phyloP scores from a whole-genome alignment of 2,888 invertebrate genomes.

The Cantharis rufa region DNA sequence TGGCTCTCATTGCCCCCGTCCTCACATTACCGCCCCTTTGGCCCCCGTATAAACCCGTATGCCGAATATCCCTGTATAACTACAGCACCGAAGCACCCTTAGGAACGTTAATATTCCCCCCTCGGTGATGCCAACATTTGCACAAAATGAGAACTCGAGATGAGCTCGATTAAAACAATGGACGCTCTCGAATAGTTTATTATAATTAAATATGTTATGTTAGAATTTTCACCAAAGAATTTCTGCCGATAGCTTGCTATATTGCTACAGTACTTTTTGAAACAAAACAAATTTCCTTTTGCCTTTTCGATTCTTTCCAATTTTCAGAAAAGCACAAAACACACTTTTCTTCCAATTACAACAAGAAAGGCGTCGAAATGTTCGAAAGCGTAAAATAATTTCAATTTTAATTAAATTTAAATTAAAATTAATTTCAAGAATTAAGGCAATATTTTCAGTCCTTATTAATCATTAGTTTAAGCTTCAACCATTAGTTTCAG shows the following conservation, averaged over 20 bases:
- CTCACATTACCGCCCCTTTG: conserved; percentile 40
- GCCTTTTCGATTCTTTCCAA: neutral
- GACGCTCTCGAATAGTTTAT: conserved; percentile 43
- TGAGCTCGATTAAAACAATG: conserved; percentile 58
- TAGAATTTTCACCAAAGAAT: conserved; percentile 16
- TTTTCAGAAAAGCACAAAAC: neutral
- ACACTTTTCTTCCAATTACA: neutral
- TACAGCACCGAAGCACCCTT: conserved; percentile 46
- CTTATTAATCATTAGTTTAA: neutral
- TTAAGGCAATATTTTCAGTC: neutral
- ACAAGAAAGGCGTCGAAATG: neutral
- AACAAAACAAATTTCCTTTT: neutral
- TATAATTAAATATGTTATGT: conserved; percentile 38
- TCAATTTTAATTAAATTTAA: neutral
- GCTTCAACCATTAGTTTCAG: neutral
- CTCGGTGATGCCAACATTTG: conserved; percentile 55
- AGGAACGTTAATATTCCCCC: conserved; percentile 56
- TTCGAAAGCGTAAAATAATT: neutral
- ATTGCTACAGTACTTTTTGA: neutral
- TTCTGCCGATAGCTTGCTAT: neutral
- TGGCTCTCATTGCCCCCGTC: conserved; percentile 38
- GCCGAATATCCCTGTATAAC: conserved; percentile 38
- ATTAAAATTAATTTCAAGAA: neutral
- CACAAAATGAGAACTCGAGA: conserved; percentile 56
- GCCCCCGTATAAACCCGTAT: conserved; percentile 39